Conservation (phyloP, 1,140 invertebrate species). For the Papilio machaon region DNA sequence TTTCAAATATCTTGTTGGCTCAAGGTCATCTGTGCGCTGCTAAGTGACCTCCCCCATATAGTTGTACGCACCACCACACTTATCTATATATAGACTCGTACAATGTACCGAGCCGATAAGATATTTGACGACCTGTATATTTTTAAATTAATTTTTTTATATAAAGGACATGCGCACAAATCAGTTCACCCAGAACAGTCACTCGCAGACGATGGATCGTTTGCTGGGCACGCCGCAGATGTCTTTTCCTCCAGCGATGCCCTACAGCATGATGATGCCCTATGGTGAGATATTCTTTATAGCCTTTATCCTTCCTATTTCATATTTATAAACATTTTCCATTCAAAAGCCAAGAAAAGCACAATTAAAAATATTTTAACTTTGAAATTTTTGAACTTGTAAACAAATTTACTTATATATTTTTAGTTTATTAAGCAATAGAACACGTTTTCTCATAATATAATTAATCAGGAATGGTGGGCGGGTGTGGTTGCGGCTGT, state of each 20-base stretch:
- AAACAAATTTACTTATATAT: no score
- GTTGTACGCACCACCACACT: no score
- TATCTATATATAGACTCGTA: no score
- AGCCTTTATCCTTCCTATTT: neutral
- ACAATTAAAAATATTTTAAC: no score
- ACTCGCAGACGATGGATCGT: slow-evolving; percentile 77
- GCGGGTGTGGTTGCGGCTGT: slow-evolving; percentile 68
- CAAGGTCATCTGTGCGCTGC: no score
- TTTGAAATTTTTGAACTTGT: no score
- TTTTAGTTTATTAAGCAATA: no score
- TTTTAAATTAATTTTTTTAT: neutral
- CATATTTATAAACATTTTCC: neutral
- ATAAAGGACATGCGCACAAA: slow-evolving; percentile 71
- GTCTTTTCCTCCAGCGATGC: slow-evolving; percentile 68
- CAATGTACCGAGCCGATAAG: no score
- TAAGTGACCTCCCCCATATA: no score
- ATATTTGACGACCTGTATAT: neutral
- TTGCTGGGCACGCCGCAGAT: slow-evolving; percentile 69
- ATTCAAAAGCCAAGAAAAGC: no score
- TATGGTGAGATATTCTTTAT: slow-evolving; percentile 54
- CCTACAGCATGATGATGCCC: slow-evolving; percentile 77
- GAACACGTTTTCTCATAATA: no score
- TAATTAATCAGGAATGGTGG: slow-evolving; percentile 58
- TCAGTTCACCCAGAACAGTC: slow-evolving; percentile 77
- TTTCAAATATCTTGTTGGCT: no score